Percentiles rank a stretch among this genome's conserved stretches.
Evolutionary conservation across 2,113 vertebrate genomes (phyloP).

Genomic region (Aegithalos caudatus): DNA sequence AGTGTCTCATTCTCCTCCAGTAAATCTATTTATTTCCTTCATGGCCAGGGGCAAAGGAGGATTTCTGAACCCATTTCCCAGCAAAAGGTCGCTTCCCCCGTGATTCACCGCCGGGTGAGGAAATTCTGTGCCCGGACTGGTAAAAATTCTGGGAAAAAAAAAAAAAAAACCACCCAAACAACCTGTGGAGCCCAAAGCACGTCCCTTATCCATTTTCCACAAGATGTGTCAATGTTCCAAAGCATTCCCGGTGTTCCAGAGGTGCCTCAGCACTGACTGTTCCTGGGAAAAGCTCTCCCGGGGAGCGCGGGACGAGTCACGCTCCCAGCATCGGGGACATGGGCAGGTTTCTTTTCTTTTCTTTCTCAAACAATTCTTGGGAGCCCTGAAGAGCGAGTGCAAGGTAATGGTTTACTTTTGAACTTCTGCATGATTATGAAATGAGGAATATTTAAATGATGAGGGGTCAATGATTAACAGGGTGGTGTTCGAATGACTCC

Average conservation of each 20-base stretch:
- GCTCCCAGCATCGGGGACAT: accelerated
- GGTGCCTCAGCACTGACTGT: neutral
- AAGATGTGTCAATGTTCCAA: neutral
- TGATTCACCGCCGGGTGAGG: slow-evolving; percentile 8
- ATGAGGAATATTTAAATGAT: neutral
- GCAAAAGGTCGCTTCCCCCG: neutral
- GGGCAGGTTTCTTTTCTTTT: neutral
- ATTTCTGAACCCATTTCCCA: neutral
- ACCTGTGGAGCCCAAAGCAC: neutral
- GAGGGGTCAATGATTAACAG: slow-evolving; percentile 27
- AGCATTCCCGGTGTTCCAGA: neutral
- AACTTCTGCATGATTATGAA: neutral
- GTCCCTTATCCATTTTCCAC: neutral
- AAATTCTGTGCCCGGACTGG: neutral
- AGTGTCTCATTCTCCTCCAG: neutral
- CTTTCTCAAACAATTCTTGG: neutral
- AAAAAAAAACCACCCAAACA: neutral
- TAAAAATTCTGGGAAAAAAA: neutral
- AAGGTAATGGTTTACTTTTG: slow-evolving; percentile 20
- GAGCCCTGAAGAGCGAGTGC: neutral
- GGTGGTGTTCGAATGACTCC: neutral
- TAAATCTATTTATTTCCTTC: neutral
- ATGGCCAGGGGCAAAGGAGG: neutral
- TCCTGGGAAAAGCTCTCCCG: neutral
- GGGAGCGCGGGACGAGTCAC: neutral